These are phyloP conservation scores for Centropus bengalensis DNA, from an alignment of 2,113 vertebrate genomes.

Conservation along the genomic window DNA sequence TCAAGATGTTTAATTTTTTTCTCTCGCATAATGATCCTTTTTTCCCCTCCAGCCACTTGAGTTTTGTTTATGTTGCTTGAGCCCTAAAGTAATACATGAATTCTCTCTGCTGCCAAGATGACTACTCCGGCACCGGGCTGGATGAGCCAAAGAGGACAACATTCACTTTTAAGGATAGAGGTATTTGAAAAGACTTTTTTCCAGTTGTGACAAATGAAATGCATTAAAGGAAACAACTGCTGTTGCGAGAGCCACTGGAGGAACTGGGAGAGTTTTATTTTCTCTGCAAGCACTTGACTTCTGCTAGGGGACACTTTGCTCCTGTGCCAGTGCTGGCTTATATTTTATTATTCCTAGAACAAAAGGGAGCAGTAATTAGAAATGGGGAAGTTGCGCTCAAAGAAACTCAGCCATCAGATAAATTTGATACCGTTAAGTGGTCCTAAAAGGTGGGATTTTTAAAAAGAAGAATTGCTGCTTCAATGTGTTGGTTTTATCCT, in stretches of 20 bases:
- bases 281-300: not conserved
- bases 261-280: not conserved
- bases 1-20: slow-evolving; percentile 74
- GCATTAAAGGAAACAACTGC: slow-evolving; percentile 16
- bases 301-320: not conserved
- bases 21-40: slow-evolving; percentile 79
- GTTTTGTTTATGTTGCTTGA: slow-evolving; percentile 79
- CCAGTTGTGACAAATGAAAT: slow-evolving; percentile 27
- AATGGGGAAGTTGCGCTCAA: not conserved
- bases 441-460: slow-evolving; percentile 28
- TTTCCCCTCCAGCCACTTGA: slow-evolving; percentile 76
- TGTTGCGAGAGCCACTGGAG: not conserved
- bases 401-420: not conserved
- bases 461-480: not conserved
- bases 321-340: not conserved
- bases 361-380: not conserved
- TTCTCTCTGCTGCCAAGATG: slow-evolving; percentile 60
- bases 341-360: not conserved
- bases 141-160: not conserved
- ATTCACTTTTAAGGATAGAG: not conserved
- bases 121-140: slow-evolving; percentile 26
- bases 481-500: not conserved
- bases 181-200: slow-evolving; percentile 11
- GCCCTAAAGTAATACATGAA: slow-evolving; percentile 73
- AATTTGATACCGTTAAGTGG: not conserved